Evolutionary conservation across 2,888 invertebrate genomes (phyloP).

Genomic region (Calameuta filiformis): DNA sequence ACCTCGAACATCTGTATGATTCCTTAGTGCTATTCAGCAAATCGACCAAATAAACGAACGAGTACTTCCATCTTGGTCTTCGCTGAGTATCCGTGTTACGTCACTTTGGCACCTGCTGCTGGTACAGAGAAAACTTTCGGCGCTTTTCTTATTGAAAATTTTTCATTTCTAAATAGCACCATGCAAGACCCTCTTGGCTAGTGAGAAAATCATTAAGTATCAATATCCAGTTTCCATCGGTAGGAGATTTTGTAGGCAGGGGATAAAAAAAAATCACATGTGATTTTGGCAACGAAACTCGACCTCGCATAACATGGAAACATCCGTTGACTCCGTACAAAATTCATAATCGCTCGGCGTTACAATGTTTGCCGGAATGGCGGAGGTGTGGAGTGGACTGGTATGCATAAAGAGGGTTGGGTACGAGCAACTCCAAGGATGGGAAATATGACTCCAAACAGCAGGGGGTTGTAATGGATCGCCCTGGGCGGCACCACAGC

Average conservation of each 20-base stretch:
- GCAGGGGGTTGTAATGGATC: slow-evolving; percentile 47
- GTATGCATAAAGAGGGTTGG: slow-evolving; percentile 36
- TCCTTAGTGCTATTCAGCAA: slow-evolving; percentile 1
- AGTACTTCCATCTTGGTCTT: not conserved
- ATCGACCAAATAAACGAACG: not conserved
- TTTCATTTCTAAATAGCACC: not conserved
- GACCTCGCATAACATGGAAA: not conserved
- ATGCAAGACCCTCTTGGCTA: not conserved
- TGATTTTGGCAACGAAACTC: not conserved
- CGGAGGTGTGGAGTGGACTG: slow-evolving; percentile 33
- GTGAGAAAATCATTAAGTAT: not conserved
- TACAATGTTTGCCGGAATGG: slow-evolving; percentile 51
- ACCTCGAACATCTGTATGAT: slow-evolving; percentile 33
- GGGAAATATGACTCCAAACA: slow-evolving; percentile 43
- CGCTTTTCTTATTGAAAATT: not conserved
- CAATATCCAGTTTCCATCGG: not conserved
- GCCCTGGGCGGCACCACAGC: slow-evolving; percentile 25
- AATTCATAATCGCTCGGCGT: slow-evolving; percentile 55
- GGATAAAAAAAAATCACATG: not conserved
- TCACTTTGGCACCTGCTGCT: not conserved
- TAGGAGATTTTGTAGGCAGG: not conserved
- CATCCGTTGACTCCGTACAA: slow-evolving; percentile 35
- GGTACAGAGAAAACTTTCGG: not conserved
- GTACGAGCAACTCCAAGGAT: slow-evolving; percentile 10
- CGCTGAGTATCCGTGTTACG: not conserved